Conservation (phyloP, 2,797 vertebrate species). For the Oreochromis grahami region DNA sequence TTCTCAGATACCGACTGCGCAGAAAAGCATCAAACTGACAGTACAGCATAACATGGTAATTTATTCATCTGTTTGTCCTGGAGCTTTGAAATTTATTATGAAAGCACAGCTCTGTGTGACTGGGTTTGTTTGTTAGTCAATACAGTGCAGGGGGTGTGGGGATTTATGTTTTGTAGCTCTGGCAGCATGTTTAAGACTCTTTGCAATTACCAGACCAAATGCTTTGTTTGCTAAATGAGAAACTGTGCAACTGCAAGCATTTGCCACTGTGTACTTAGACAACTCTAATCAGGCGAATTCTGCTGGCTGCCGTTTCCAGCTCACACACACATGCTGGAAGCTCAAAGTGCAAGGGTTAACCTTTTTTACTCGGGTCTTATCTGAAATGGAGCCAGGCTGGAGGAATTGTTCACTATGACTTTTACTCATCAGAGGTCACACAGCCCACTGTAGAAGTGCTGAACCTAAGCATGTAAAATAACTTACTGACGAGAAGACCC, state of each 20-base stretch:
- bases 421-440: background rate
- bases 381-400: background rate
- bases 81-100: background rate
- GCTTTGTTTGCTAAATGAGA: background rate
- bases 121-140: background rate
- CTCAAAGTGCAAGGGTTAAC: conserved; percentile 41
- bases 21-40: background rate
- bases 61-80: background rate
- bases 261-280: background rate
- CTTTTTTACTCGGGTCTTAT: conserved; percentile 32
- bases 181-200: background rate
- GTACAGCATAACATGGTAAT: background rate
- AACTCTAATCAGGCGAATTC: background rate
- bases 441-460: background rate
- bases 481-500: background rate
- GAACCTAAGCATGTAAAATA: background rate
- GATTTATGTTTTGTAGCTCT: background rate
- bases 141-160: background rate
- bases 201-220: background rate
- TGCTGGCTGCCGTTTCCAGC: background rate
- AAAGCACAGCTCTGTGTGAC: background rate
- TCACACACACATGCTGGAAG: background rate
- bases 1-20: background rate
- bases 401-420: background rate
- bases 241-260: background rate